Base-by-base conservation (phyloP, 1,140 invertebrate species). In the Ceratina australensis region DNA sequence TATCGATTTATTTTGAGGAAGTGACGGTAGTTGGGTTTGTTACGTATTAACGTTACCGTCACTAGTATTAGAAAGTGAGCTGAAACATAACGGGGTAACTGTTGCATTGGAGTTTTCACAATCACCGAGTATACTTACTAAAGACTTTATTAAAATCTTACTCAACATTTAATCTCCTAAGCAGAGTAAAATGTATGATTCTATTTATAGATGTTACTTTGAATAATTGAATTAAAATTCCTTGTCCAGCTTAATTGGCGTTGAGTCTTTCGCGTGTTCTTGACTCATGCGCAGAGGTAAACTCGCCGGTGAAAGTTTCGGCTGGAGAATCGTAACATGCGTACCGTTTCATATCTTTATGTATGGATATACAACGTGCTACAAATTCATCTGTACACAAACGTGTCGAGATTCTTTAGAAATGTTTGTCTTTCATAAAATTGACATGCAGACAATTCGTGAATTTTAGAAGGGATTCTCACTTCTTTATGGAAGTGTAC, bases 221-320 rank as follows among this genome's bases (percentile, higher is more conserved):
- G 26, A 28, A 28, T 22, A 18, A 60, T 26, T 60, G 16, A 28
- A 52, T 24, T 22, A 13, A 57, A 7, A 22, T 10, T 20, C n/a
- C 18, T 59, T n/a, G 7, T 26, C 10, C 8, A 3, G 0, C 7
- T 47, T 5, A 60, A 50, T 13, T 4, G 1, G 1, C n/a, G n/a
- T n/a, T n/a, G n/a, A n/a, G n/a, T n/a, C n/a, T n/a, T n/a, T n/a
- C n/a, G n/a, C n/a, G n/a, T 33, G 42, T 15, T 28, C 15, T 16
- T 26, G 20, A n/a, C 15, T 20, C 57, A 52, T 52, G 74, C 66
- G 57, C 57, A 61, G 57, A 61, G 15, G 50, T 22, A 28, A 50
- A 2, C 12, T n/a, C 26, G 26, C 24, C 20, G 76, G 81, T 83
- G 81, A 83, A 83, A 83, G 81, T 83, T 28, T 57, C 7, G 12